Conservation (phyloP, 2,888 invertebrate species). For the Chrysolina haemoptera region DNA sequence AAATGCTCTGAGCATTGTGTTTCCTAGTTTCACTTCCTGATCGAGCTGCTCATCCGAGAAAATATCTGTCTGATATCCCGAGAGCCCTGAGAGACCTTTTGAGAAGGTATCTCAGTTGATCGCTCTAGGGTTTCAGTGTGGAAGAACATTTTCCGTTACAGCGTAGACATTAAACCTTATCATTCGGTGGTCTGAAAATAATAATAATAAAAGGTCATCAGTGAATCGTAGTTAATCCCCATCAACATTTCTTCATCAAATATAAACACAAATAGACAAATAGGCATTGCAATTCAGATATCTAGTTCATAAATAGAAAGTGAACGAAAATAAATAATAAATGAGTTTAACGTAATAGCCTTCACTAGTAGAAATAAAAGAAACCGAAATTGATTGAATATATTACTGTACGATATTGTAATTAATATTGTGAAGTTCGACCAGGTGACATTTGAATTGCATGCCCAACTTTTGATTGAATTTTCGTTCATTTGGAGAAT, state of each 20-base stretch:
- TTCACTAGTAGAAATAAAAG: constrained; percentile 19
- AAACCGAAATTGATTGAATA: constrained; percentile 19
- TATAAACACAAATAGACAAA: neutral
- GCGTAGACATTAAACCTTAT: no score
- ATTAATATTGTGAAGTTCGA: neutral
- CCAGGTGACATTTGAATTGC: neutral
- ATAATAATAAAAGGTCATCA: neutral
- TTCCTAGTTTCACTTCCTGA: no score
- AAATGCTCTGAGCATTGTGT: no score
- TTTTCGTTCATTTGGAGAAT: no score
- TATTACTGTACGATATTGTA: constrained; percentile 12
- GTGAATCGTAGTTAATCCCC: neutral
- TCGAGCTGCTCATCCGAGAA: no score
- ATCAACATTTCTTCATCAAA: constrained; percentile 11
- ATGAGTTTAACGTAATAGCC: constrained; percentile 19
- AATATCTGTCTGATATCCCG: no score
- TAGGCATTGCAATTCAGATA: constrained; percentile 10
- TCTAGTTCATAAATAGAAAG: constrained; percentile 22
- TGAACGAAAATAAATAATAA: constrained; percentile 17
- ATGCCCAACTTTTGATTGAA: no score
- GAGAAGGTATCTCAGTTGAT: no score
- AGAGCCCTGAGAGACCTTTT: no score
- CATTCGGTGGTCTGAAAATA: no score
- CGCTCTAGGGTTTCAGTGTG: no score
- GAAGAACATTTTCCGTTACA: no score